These are phyloP conservation scores for Manduca sexta DNA, from an alignment of 1,140 invertebrate genomes.

Conservation along the genomic window DNA sequence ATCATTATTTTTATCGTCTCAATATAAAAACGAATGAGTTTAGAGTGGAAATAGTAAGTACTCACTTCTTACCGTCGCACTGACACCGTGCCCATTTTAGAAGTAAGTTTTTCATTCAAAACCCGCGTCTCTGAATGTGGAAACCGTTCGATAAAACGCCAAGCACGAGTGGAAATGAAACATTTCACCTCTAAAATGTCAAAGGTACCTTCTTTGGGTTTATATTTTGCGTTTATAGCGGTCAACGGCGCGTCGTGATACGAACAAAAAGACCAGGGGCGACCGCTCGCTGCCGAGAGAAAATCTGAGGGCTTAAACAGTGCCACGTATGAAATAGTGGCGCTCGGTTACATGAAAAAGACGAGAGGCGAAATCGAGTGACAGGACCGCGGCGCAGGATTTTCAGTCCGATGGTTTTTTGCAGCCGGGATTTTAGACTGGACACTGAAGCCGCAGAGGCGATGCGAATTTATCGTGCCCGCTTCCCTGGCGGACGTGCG, in stretches of 20 bases:
- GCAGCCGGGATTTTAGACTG: slow-evolving; percentile 51
- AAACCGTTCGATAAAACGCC: slow-evolving; percentile 38
- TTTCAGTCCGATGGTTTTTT: slow-evolving; percentile 64
- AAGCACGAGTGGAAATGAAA: slow-evolving; percentile 54
- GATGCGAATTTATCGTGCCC: slow-evolving; percentile 56
- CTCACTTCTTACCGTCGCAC: not conserved
- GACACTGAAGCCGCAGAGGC: slow-evolving; percentile 41
- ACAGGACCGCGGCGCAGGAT: slow-evolving; percentile 62
- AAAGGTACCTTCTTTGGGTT: slow-evolving; percentile 68
- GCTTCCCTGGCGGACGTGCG: slow-evolving; percentile 35
- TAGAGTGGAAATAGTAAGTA: too few relatives aligned
- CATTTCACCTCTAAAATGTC: slow-evolving; percentile 68
- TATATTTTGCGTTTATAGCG: slow-evolving; percentile 72
- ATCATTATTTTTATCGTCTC: too few relatives aligned
- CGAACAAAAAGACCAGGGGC: slow-evolving; percentile 57
- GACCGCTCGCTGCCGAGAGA: slow-evolving; percentile 56
- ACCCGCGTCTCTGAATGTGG: slow-evolving; percentile 13
- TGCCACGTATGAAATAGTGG: slow-evolving; percentile 68
- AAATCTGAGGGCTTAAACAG: slow-evolving; percentile 71
- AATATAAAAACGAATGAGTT: too few relatives aligned
- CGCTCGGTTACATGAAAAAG: slow-evolving; percentile 70
- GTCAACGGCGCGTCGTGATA: slow-evolving; percentile 57
- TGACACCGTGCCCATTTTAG: not conserved
- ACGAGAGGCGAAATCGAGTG: slow-evolving; percentile 69
- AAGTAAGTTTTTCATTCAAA: not conserved